Evolutionary conservation across 64 coral and sea anemone genomes (phyloP), one percentile per base, ranked within the genome.

Genomic region (Platygyra sinensis): DNA sequence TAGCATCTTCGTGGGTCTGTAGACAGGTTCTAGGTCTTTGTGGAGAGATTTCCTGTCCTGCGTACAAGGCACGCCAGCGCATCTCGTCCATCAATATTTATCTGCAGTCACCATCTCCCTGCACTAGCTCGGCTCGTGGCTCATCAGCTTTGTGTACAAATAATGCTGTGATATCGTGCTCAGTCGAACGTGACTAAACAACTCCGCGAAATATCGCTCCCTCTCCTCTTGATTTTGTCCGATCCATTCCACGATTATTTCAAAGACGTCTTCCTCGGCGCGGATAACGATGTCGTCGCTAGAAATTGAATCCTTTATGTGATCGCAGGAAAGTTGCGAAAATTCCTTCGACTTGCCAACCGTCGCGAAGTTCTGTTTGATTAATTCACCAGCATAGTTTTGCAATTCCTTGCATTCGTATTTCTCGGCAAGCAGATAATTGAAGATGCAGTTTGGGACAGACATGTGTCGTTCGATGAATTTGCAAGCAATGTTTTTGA

Each of bases 191-290:
- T 94, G 77, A 73, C 77, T 55, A 52, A 98, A 91, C 32, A 98
- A 55, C 18, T 94, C 75, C 13, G 89, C 77, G 4, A 98, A 94
- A 79, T 91, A 86, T 39, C 76, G 38, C 85, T 87, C 88, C 60
- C 92, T 78, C 72, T 83, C 85, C 27, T 61, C 27, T 27, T 61
- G 72, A 74, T 94, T 85, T 52, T 85, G 52, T 18, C 33, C 38
- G 60, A 98, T 88, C 95, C 95, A 98, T 25, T 90, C 86, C 61
- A 98, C 49, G 29, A 91, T 72, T 72, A 54, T 76, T 54, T 98
- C 92, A 54, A 94, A 89, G 55, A 88, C 55, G 24, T 98, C 95
- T 78, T 90, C 87, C 64, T 98, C 95, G 10, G 60, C 60, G 5
- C 60, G 18, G 10, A 91, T 71, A 7, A 93, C 80, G 19, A 98